Evolutionary conservation across 2,888 invertebrate species (phyloP).

Genomic region (Euproctis similis): DNA sequence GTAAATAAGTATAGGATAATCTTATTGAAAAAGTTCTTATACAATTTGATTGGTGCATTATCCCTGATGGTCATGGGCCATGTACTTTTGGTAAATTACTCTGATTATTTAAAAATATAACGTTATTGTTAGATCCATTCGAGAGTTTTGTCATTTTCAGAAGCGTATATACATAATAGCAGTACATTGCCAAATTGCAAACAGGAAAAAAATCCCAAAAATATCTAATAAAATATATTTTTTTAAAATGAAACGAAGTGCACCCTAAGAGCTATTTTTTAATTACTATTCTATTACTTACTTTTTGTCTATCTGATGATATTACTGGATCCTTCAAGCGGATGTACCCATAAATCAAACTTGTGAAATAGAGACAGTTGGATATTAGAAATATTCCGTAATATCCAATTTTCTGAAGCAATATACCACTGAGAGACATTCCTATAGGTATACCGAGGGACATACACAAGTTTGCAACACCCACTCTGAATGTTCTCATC

Average conservation of each 20-base stretch:
- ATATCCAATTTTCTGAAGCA: constrained; percentile 67
- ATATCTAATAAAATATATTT: background rate
- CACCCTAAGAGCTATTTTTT: too few species aligned
- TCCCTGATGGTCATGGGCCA: too few species aligned
- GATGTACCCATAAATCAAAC: constrained; percentile 68
- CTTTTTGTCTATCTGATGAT: constrained; percentile 53
- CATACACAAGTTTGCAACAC: constrained; percentile 77
- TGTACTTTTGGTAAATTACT: too few species aligned
- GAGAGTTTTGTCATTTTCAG: too few species aligned
- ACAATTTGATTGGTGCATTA: too few species aligned
- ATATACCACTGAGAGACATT: constrained; percentile 73
- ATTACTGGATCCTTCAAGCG: constrained; percentile 62
- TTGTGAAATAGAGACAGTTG: constrained; percentile 66
- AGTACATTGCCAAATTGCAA: too few species aligned
- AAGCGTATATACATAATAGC: too few species aligned
- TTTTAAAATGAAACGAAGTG: background rate
- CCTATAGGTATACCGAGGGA: constrained; percentile 78
- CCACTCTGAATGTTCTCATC: constrained; percentile 78
- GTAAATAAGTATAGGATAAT: too few species aligned
- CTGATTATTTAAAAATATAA: too few species aligned
- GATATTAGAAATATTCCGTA: constrained; percentile 71
- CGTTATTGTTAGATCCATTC: too few species aligned
- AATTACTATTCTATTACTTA: constrained; percentile 35
- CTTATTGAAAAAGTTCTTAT: too few species aligned
- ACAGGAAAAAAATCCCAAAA: too few species aligned